These are phyloP conservation scores for Rhinolophus sinicus DNA, from an alignment of 2,113 vertebrate species.

Conservation along the genomic window DNA sequence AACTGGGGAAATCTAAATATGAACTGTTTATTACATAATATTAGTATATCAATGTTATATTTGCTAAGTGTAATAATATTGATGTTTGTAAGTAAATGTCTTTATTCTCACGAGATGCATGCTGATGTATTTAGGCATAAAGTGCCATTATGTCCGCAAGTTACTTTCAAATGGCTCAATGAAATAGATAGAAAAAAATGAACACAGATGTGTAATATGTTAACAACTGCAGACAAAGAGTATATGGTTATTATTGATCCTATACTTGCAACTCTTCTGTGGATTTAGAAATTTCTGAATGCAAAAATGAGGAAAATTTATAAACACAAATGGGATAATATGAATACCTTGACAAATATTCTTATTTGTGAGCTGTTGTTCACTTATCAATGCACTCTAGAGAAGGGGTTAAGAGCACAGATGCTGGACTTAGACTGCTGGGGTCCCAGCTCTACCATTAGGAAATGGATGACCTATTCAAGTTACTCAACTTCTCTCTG, in stretches of 20 bases:
- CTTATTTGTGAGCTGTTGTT: not conserved
- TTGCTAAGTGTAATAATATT: not conserved
- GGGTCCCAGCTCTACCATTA: not conserved
- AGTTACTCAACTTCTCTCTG: not conserved
- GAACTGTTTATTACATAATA: not conserved
- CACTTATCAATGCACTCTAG: not conserved
- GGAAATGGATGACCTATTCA: fast-evolving
- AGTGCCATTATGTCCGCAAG: not conserved
- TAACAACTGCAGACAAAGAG: not conserved
- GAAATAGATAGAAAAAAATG: not conserved
- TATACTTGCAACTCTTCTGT: not conserved
- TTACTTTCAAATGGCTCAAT: not conserved
- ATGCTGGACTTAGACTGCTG: not conserved
- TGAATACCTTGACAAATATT: not conserved
- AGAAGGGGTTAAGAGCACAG: not conserved
- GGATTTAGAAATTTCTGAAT: not conserved
- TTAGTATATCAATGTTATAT: not conserved
- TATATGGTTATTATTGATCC: not conserved
- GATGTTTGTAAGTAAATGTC: not conserved
- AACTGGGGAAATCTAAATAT: not conserved
- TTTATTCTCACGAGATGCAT: not conserved
- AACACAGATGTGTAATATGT: not conserved
- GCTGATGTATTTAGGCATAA: not conserved
- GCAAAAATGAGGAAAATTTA: not conserved
- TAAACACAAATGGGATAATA: not conserved